Evolutionary conservation across 2,888 invertebrate genomes (phyloP).

Genomic region (Danaus chrysippus): DNA sequence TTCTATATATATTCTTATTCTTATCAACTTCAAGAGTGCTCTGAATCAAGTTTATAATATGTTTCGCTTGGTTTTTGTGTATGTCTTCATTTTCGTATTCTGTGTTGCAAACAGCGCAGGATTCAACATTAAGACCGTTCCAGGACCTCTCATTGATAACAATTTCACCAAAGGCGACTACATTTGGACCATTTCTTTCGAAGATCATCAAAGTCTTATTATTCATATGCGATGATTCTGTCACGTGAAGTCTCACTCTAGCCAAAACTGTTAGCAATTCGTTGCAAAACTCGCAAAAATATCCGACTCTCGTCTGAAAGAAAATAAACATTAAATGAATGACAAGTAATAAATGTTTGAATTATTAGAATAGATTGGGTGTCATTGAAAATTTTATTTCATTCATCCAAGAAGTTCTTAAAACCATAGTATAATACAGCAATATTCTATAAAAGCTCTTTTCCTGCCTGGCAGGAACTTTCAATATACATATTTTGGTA

Average conservation of each 20-base stretch:
- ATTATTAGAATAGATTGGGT: neutral
- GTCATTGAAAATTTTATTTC: too few species aligned
- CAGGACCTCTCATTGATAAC: conserved; percentile 48
- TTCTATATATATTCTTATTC: conserved; percentile 44
- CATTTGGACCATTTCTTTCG: conserved; percentile 33
- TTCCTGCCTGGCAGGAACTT: too few species aligned
- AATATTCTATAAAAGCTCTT: too few species aligned
- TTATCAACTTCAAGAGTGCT: conserved; percentile 42
- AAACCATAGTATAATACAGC: too few species aligned
- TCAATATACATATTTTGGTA: too few species aligned
- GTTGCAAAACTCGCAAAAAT: conserved; percentile 58
- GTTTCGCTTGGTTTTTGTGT: conserved; percentile 44
- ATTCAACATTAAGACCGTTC: conserved; percentile 50
- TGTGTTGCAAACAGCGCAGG: conserved; percentile 50
- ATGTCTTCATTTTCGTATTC: conserved; percentile 46
- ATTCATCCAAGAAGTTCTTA: too few species aligned
- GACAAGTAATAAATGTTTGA: neutral
- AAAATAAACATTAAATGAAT: neutral
- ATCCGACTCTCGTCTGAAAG: conserved; percentile 54
- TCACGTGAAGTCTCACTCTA: conserved; percentile 49
- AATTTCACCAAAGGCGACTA: conserved; percentile 44
- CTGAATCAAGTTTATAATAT: conserved; percentile 50
- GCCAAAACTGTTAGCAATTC: conserved; percentile 42
- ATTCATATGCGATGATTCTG: conserved; percentile 41
- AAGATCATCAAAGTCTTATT: conserved; percentile 39